Base-by-base conservation (phyloP, 2,888 invertebrate genomes). In the Andrena haemorrhoa region DNA sequence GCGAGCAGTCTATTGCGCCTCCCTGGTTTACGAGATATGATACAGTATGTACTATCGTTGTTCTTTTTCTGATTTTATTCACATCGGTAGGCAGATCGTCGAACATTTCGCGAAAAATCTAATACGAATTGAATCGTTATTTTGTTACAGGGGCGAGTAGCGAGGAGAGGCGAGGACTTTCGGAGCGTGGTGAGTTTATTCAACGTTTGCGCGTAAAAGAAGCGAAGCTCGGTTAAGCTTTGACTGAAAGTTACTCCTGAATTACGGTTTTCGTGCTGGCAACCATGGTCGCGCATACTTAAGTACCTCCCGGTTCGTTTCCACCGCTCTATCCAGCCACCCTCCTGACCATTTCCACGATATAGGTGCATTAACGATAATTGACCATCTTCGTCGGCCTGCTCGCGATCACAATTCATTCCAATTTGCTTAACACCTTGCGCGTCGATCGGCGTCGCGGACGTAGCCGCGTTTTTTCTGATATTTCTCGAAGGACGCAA, bases 111-210 rank as follows among this genome's bases (percentile, higher is more conserved):
- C 10, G 2, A 31, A 58, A 61, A 51, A 12, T n/a, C 31, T 35
- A 47, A 31, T n/a, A 60, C 61, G 80, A 85, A 86, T 72, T 56
- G 29, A 60, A 74, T 64, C 70, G 58, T 79, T 75, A 60, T 70
- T 77, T 79, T 77, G 74, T 88, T 88, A 35, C 88, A 88, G 88
- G 31, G 12, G 20, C 61, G 29, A 77, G 35, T 66, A 20, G 70
- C 20, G 73, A 53, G 66, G 7, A 58, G 51, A 7, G 4, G 7
- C 31, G 23, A 29, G 31, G 47, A 64, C 51, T 77, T 71, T 63
- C 56, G 69, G 64, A 35, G 47, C 49, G 79, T 47, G 85, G 88
- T 86, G 75, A 88, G 88, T 88, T 83, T 79, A 60, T 58, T 63
- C 58, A 58, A 75, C 26, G 73, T 78, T 68, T 60, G 7, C 56